Conservation (phyloP, 2,888 invertebrate species). For the Azorinus chamasolen region DNA sequence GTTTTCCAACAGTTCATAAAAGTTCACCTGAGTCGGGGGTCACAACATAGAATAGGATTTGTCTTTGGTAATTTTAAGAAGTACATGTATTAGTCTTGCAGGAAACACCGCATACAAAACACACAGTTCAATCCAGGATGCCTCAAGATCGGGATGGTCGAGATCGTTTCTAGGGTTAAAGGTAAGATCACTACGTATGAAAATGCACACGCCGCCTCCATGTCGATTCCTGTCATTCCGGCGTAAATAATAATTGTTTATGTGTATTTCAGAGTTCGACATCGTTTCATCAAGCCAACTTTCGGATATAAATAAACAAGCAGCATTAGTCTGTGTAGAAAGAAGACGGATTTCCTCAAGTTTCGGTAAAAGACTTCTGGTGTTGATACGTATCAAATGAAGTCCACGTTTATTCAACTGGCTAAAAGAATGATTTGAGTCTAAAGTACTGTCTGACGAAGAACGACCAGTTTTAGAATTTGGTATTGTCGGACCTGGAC, state of each 20-base stretch:
- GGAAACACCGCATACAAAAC: too few species aligned
- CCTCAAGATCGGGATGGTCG: slow-evolving; percentile 4
- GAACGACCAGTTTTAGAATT: neutral
- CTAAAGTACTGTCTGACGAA: too few species aligned
- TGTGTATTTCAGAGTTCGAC: slow-evolving; percentile 11
- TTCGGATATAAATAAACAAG: slow-evolving; percentile 14
- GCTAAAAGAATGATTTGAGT: too few species aligned
- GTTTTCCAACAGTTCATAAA: too few species aligned
- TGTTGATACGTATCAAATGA: slow-evolving; percentile 17
- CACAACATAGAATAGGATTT: too few species aligned
- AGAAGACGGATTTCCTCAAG: slow-evolving; percentile 19
- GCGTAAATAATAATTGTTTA: slow-evolving; percentile 11
- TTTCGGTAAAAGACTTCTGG: slow-evolving; percentile 16
- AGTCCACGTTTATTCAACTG: too few species aligned
- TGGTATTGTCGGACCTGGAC: too few species aligned
- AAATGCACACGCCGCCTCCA: slow-evolving; percentile 30
- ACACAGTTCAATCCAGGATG: slow-evolving; percentile 8
- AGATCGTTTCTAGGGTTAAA: slow-evolving; percentile 18
- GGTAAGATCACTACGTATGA: slow-evolving; percentile 11
- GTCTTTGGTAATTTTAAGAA: too few species aligned
- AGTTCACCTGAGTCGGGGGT: too few species aligned
- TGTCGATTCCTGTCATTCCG: slow-evolving; percentile 28
- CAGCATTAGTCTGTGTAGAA: slow-evolving; percentile 18
- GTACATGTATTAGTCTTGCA: too few species aligned
- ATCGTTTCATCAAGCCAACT: slow-evolving; percentile 5